phyloP scores from a whole-genome alignment of 2,888 invertebrate genomes.

The Zelleria hepariella region DNA sequence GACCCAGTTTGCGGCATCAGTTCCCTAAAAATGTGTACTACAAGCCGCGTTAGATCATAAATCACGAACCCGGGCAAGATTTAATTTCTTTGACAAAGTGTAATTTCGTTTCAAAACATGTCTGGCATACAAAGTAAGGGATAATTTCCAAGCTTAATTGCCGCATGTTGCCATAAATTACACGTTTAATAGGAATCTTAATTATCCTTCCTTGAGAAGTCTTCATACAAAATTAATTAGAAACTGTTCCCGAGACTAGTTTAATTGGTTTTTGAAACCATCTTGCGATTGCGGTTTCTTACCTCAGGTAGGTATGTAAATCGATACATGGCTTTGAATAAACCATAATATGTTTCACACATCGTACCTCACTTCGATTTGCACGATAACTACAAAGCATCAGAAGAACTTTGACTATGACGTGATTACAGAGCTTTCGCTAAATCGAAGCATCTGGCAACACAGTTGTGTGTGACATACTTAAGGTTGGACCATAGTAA shows the following conservation, averaged over 20 bases:
- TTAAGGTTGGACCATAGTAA: neutral
- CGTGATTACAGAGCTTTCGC: too few species aligned
- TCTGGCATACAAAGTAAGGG: conserved; percentile 1
- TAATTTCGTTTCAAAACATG: conserved; percentile 6
- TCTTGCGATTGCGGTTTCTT: neutral
- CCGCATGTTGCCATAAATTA: conserved; percentile 9
- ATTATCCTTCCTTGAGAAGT: conserved; percentile 2
- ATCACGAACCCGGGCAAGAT: conserved; percentile 1
- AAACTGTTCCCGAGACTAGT: neutral
- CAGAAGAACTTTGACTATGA: too few species aligned
- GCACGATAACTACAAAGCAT: too few species aligned
- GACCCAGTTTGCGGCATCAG: neutral
- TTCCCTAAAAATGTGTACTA: neutral
- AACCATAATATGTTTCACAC: neutral
- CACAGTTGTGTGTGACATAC: neutral
- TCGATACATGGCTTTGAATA: neutral
- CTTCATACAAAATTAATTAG: neutral
- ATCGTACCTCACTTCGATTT: neutral
- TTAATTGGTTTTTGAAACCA: neutral
- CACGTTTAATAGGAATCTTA: conserved; percentile 10
- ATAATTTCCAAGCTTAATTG: conserved; percentile 8
- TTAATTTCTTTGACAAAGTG: conserved; percentile 7
- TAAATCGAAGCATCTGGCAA: too few species aligned
- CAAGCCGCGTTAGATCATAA: neutral
- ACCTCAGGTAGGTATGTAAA: neutral